Percentiles rank a stretch among this genome's conserved stretches.
Evolutionary conservation across 2,888 invertebrate species (phyloP).

Genomic region (Lordiphosa fenestrarum): DNA sequence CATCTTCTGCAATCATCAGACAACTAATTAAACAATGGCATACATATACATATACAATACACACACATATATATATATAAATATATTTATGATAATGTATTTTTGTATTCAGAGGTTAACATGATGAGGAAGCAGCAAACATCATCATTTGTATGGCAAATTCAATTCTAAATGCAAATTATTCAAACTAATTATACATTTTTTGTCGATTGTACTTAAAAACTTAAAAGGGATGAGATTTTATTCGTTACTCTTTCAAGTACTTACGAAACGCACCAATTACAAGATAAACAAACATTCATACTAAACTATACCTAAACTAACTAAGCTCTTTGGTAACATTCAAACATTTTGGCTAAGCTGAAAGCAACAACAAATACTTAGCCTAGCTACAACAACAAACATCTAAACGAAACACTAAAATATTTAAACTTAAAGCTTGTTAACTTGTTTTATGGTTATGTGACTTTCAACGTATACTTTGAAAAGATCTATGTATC

Average conservation of each 20-base stretch:
- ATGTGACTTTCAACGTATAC: conserved; percentile 33
- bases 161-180: conserved; percentile 28
- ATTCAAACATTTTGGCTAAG: conserved; percentile 41
- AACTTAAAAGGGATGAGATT: conserved; percentile 31
- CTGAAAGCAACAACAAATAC: conserved; percentile 35
- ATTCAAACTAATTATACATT: conserved; percentile 34
- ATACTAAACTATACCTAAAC: conserved; percentile 18
- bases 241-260: conserved; percentile 42
- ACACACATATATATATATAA: conserved; percentile 36
- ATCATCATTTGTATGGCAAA: conserved; percentile 35
- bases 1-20: conserved; percentile 30
- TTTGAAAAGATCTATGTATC: conserved; percentile 33
- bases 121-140: conserved; percentile 27
- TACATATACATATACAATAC: conserved; percentile 45
- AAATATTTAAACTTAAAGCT: conserved; percentile 28
- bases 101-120: conserved; percentile 68
- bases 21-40: conserved; percentile 50
- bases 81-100: conserved; percentile 62
- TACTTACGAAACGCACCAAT: conserved; percentile 43
- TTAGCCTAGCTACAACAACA: conserved; percentile 22
- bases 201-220: conserved; percentile 42
- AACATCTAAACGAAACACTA: conserved; percentile 5
- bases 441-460: conserved; percentile 48
- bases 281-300: conserved; percentile 27
- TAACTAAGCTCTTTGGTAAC: conserved; percentile 31